phyloP scores from a whole-genome alignment of 1,140 invertebrate species.

The Pissodes strobi region DNA sequence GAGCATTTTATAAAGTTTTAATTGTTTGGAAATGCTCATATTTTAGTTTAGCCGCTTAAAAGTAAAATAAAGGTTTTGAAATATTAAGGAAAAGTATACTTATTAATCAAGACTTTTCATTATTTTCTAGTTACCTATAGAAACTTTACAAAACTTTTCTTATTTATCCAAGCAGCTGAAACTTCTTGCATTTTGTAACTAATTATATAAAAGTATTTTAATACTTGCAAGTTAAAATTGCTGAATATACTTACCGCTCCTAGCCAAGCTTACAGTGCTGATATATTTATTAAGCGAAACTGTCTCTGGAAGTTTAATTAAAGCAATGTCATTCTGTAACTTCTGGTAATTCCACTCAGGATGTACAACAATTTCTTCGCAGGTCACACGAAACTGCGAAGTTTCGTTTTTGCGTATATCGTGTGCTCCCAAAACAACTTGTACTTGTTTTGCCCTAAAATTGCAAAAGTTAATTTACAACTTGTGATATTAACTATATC shows the following conservation, averaged over 20 bases:
- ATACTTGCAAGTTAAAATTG: not conserved
- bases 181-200: constrained; percentile 11
- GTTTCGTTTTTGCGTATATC: constrained; percentile 44
- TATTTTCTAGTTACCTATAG: too few relatives aligned
- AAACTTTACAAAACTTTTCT: too few relatives aligned
- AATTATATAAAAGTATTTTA: constrained; percentile 13
- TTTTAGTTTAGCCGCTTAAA: too few relatives aligned
- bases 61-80: too few relatives aligned
- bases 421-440: constrained; percentile 37
- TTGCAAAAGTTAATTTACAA: too few relatives aligned
- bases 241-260: constrained; percentile 18
- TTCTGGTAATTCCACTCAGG: constrained; percentile 55
- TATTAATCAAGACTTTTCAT: too few relatives aligned
- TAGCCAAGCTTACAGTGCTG: constrained; percentile 42
- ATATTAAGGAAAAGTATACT: too few relatives aligned
- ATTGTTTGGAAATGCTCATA: too few relatives aligned
- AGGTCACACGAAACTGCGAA: constrained; percentile 44
- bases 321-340: constrained; percentile 59
- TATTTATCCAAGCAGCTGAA: too few relatives aligned
- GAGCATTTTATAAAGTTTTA: too few relatives aligned
- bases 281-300: constrained; percentile 28
- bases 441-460: constrained; percentile 35
- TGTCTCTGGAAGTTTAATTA: constrained; percentile 56
- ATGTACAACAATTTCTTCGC: constrained; percentile 55
- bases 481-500: too few relatives aligned